These are phyloP conservation scores for Drosophila aff. DNA, from an alignment of 1,140 invertebrate species.

Conservation along the genomic window DNA sequence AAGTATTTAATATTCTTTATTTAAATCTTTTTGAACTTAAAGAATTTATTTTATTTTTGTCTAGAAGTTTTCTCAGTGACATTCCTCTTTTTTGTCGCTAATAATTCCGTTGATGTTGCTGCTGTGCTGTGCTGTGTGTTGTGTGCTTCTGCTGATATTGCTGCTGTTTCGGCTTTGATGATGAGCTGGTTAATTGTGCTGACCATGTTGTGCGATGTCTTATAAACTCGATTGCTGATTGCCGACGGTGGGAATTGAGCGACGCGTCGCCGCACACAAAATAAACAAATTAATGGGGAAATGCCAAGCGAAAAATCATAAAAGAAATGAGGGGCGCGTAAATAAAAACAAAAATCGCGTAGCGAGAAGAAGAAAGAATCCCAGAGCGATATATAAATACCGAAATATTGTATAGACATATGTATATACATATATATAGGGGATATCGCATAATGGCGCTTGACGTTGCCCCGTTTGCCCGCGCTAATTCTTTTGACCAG, in stretches of 20 bases:
- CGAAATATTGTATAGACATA: conserved; percentile 3
- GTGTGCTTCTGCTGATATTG: conserved; percentile 15
- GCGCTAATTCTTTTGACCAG: conserved; percentile 82
- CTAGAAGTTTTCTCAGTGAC: background rate
- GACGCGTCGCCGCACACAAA: conserved; percentile 43
- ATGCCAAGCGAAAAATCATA: conserved; percentile 72
- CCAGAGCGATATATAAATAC: conserved; percentile 53
- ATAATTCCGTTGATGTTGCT: conserved; percentile 28
- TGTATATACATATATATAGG: conserved; percentile 2
- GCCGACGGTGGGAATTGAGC: conserved; percentile 62
- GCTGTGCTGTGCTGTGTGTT: conserved; percentile 9
- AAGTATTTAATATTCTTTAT: background rate
- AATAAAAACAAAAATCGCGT: conserved; percentile 6
- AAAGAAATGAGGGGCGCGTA: conserved; percentile 37
- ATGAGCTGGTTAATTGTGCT: conserved; percentile 64
- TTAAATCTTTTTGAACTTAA: background rate
- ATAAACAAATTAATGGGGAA: conserved; percentile 75
- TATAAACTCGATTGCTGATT: conserved; percentile 76
- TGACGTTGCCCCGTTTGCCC: conserved; percentile 62
- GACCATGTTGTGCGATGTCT: conserved; percentile 57
- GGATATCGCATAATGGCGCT: conserved; percentile 62
- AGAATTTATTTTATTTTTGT: background rate
- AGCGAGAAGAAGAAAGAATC: conserved; percentile 16
- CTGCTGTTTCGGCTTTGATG: conserved; percentile 33
- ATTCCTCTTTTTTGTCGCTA: conserved; percentile 6